Evolutionary conservation across 2,113 vertebrate genomes (phyloP), one percentile per base, ranked within the genome.

Genomic region (Paramisgurnus dabryanus): DNA sequence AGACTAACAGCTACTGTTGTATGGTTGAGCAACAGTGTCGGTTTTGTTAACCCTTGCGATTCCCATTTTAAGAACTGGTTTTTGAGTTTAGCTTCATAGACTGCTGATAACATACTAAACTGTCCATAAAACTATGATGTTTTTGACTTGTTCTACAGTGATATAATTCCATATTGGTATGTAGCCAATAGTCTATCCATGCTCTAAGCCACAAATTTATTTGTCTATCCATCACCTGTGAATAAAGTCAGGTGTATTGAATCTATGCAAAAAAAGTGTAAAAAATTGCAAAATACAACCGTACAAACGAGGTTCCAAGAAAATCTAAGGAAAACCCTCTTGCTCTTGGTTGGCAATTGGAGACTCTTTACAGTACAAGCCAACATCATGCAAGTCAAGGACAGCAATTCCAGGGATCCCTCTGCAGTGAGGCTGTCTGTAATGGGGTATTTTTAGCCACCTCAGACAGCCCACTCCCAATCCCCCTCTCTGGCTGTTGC

Each of bases 371-470:
- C 39, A 50, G 76, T 76, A 84, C 47, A 83, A 89, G 91, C 91
- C 91, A 93, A 90, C 80, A 84, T 65, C 66, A 84, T 86, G 84
- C 68, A 85, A 92, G 89, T 88, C 85, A 80, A 89, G 88, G 89
- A 87, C 83, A 90, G 89, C 90, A 65, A 89, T 92, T 91, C 88
- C 89, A 93, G 92, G 93, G 92, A 93, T 93, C 91, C 92, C 92
- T 92, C 89, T 84, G 84, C 90, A 88, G 85, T 82, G 85, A 87
- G 88, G 88, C 89, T 78, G 89, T 88, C 83, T 78, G 89, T 88
- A 85, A 72, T 53, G 61, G 63, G 75, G 84, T 93, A 93, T 93
- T 93, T 93, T 93, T 94, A 94, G 92, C 87, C 83, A 87, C 74
- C 81, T 85, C 85, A 89, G 87, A 88, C 88, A 85, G 82, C 83